Percentiles rank a stretch among this genome's conserved stretches.
Evolutionary conservation across 2,113 vertebrate species (phyloP).

Genomic region (Scortum barcoo): DNA sequence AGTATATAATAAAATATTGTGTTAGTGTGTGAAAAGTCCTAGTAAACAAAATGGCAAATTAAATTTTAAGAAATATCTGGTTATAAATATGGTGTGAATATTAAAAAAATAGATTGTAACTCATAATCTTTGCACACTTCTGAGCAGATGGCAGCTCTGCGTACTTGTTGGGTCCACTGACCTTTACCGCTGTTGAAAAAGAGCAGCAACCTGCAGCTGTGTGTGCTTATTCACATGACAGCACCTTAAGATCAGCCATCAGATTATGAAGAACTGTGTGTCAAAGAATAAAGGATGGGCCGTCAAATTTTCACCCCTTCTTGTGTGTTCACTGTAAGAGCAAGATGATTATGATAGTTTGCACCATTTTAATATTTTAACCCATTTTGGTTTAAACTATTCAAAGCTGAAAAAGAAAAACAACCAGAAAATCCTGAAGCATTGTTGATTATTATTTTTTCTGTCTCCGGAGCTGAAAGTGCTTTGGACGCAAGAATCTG

Average conservation of each 20-base stretch:
- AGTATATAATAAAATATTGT: background rate
- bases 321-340: background rate
- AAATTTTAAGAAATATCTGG: background rate
- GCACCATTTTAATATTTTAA: background rate
- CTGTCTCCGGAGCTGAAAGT: background rate
- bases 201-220: slow-evolving; percentile 21
- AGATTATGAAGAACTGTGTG: slow-evolving; percentile 3
- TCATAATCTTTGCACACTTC: background rate
- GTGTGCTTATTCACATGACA: background rate
- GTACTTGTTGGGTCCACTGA: slow-evolving; percentile 19
- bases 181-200: slow-evolving; percentile 14
- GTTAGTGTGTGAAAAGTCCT: background rate
- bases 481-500: background rate
- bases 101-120: background rate
- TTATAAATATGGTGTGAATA: background rate
- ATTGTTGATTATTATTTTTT: background rate
- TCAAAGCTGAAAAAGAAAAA: background rate
- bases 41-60: background rate
- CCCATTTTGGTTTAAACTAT: background rate
- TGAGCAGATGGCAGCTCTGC: background rate
- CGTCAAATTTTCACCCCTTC: background rate
- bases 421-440: background rate
- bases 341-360: background rate
- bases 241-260: background rate
- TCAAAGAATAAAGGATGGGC: background rate